These are phyloP conservation scores for Sebastes oblongus DNA, from an alignment of 2,797 vertebrate species.

Conservation along the genomic window DNA sequence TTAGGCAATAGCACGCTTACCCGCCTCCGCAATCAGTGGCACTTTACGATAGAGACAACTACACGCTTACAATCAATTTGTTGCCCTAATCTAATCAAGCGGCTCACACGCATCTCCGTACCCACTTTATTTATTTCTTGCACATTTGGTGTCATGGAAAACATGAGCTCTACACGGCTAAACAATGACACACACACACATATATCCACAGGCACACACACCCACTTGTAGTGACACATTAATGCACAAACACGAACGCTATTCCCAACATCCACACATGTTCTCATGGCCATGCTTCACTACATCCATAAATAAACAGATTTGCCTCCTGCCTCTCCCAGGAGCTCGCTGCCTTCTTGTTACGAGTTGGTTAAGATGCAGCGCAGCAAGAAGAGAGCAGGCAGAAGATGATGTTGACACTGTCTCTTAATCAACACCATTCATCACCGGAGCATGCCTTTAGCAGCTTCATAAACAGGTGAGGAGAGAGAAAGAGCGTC, in stretches of 20 bases:
- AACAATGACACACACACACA: slow-evolving; percentile 27
- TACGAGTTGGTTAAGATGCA: slow-evolving; percentile 33
- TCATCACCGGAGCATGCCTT: slow-evolving; percentile 45
- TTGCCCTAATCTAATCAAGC: slow-evolving; percentile 70
- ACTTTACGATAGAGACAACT: slow-evolving; percentile 72
- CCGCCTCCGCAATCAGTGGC: slow-evolving; percentile 71
- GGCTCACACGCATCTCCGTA: slow-evolving; percentile 43
- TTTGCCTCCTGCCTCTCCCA: slow-evolving; percentile 29
- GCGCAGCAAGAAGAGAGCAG: slow-evolving; percentile 18
- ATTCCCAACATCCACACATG: slow-evolving; percentile 19
- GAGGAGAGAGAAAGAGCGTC: neutral
- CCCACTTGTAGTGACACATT: slow-evolving; percentile 4
- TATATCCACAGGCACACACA: slow-evolving; percentile 5
- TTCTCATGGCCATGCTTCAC: slow-evolving; percentile 43
- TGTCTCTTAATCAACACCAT: slow-evolving; percentile 62
- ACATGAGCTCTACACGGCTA: slow-evolving; percentile 46
- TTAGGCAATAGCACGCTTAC: slow-evolving; percentile 67
- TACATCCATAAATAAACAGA: slow-evolving; percentile 53
- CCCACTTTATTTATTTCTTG: slow-evolving; percentile 41
- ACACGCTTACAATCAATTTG: slow-evolving; percentile 79
- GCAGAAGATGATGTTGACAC: slow-evolving; percentile 31
- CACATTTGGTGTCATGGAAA: slow-evolving; percentile 59
- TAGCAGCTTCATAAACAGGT: slow-evolving; percentile 44
- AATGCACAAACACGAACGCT: slow-evolving; percentile 17
- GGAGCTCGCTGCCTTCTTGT: slow-evolving; percentile 33